These are phyloP conservation scores for Geotrupes spiniger DNA, from an alignment of 2,888 invertebrate species.

Conservation along the genomic window DNA sequence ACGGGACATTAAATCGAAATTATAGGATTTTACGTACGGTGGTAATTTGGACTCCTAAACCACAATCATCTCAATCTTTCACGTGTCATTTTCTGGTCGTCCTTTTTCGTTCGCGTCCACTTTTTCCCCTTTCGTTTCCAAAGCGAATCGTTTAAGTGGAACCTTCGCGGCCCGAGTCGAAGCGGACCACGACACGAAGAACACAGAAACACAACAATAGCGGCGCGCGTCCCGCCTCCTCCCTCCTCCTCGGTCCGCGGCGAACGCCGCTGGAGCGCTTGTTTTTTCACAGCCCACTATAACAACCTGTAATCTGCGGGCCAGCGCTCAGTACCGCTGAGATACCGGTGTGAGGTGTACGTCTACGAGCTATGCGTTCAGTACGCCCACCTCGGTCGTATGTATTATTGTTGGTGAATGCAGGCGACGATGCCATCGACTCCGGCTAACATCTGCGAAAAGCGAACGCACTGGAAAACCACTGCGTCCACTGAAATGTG, in stretches of 20 bases:
- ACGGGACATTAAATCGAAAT: too few relatives aligned
- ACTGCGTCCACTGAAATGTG: too few relatives aligned
- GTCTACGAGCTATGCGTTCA: slow-evolving; percentile 29
- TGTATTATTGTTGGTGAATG: slow-evolving; percentile 27
- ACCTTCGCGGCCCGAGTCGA: slow-evolving; percentile 23
- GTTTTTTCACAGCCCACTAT: slow-evolving; percentile 48
- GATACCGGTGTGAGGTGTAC: slow-evolving; percentile 24
- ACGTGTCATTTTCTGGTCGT: too few relatives aligned
- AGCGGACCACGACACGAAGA: background rate
- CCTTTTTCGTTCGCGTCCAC: background rate
- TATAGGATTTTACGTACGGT: too few relatives aligned
- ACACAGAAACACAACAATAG: slow-evolving; percentile 36
- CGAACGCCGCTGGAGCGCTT: slow-evolving; percentile 37
- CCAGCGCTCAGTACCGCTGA: slow-evolving; percentile 28
- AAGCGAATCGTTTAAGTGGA: slow-evolving; percentile 16
- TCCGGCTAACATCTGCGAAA: slow-evolving; percentile 10
- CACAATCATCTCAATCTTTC: too few relatives aligned
- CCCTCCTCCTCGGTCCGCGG: slow-evolving; percentile 33
- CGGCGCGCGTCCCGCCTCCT: slow-evolving; percentile 32
- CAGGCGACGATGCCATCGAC: slow-evolving; percentile 29
- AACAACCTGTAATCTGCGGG: slow-evolving; percentile 48
- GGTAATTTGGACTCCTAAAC: too few relatives aligned
- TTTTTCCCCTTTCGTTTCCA: background rate
- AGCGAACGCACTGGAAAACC: background rate
- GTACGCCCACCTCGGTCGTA: slow-evolving; percentile 30